Conservation (phyloP, 2,797 vertebrate species). For the Phyllotis vaccarum region DNA sequence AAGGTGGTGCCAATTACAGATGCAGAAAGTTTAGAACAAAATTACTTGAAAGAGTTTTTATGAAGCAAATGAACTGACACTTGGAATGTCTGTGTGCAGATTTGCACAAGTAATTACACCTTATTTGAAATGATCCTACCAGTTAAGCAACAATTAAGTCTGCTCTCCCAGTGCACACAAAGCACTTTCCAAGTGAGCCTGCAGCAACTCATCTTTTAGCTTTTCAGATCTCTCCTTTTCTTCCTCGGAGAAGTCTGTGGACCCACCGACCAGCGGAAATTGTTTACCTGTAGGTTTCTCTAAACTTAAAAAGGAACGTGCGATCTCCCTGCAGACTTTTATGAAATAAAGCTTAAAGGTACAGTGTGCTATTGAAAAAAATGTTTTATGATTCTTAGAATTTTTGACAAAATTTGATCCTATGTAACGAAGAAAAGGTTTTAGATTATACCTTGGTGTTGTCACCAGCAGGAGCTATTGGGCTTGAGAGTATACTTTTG, state of each 20-base stretch:
- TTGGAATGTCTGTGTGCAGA: constrained; percentile 71
- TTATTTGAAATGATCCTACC: constrained; percentile 76
- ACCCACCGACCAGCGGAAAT: neutral
- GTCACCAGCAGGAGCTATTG: neutral
- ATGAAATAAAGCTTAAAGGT: constrained; percentile 47
- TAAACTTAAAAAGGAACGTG: neutral
- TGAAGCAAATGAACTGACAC: constrained; percentile 77
- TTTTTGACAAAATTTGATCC: neutral
- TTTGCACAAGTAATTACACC: constrained; percentile 78
- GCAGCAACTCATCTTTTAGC: neutral
- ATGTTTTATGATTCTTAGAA: neutral
- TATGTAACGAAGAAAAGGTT: neutral
- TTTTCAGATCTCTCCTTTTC: neutral
- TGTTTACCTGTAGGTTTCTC: constrained; percentile 11
- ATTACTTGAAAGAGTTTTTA: constrained; percentile 85
- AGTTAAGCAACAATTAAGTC: constrained; percentile 51
- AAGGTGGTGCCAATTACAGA: constrained; percentile 92
- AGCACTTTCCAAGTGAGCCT: constrained; percentile 43
- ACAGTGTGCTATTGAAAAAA: neutral
- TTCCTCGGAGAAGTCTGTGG: neutral
- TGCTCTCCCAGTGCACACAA: constrained; percentile 20
- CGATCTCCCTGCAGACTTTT: neutral
- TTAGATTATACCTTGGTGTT: neutral
- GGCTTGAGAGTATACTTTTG: neutral
- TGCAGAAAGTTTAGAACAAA: constrained; percentile 89